Evolutionary conservation across 2,888 invertebrate genomes (phyloP).

Genomic region (Monochamus alternatus): DNA sequence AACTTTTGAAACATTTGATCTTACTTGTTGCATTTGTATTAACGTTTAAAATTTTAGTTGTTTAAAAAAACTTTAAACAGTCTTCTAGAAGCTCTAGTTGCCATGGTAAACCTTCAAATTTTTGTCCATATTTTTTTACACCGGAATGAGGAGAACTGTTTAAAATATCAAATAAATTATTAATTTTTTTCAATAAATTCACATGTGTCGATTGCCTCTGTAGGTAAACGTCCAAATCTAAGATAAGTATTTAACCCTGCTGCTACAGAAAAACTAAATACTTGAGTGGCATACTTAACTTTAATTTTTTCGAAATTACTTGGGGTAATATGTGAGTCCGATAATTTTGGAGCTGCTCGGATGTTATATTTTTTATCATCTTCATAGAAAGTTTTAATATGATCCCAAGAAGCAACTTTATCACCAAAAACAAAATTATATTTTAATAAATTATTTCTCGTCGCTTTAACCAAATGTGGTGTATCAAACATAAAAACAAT

Average conservation of each 20-base stretch:
- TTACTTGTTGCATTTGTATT: not conserved
- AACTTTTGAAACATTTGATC: not conserved
- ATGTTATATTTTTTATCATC: conserved; percentile 31
- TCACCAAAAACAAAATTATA: conserved; percentile 30
- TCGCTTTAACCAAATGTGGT: conserved; percentile 38
- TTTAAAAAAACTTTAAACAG: not conserved
- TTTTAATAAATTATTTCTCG: conserved; percentile 36
- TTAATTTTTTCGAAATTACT: conserved; percentile 18
- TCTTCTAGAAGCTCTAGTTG: not conserved
- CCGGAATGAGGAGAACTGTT: not conserved
- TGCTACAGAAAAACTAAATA: conserved; percentile 11
- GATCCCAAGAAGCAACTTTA: conserved; percentile 12
- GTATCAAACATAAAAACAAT: conserved; percentile 34
- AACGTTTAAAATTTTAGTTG: not conserved
- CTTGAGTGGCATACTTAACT: conserved; percentile 23
- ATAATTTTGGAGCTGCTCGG: conserved; percentile 38
- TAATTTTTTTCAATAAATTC: not conserved
- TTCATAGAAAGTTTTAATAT: conserved; percentile 29
- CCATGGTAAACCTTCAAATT: not conserved
- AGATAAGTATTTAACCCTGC: conserved; percentile 13
- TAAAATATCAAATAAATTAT: conserved; percentile 1
- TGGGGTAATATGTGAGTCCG: conserved; percentile 34
- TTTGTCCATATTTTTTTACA: not conserved
- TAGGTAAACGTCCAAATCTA: conserved; percentile 2
- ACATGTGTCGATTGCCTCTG: conserved; percentile 5